Evolutionary conservation across 2,888 invertebrate species (phyloP).

Genomic region (Macrosiphum euphorbiae): DNA sequence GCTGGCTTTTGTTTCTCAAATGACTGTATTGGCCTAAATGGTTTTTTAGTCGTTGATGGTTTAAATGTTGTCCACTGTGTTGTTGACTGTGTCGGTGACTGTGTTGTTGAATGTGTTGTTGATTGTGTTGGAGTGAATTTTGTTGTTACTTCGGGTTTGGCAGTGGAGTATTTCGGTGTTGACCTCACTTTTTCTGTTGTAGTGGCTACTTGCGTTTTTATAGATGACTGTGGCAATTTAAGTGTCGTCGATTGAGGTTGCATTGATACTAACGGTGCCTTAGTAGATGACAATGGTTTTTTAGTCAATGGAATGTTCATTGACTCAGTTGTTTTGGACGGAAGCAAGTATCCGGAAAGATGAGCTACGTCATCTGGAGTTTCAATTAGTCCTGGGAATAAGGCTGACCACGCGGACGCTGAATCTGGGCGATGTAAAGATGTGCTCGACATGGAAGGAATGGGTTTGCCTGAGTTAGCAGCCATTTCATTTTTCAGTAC

Average conservation of each 20-base stretch:
- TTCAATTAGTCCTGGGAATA: slow-evolving; percentile 84
- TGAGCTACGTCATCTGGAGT: slow-evolving; percentile 75
- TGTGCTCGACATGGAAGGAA: slow-evolving; percentile 8
- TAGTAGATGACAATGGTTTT: slow-evolving; percentile 51
- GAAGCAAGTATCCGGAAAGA: slow-evolving; percentile 52
- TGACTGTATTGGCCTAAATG: slow-evolving; percentile 40
- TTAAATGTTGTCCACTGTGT: neutral
- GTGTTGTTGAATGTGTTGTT: neutral
- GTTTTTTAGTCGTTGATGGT: slow-evolving; percentile 41
- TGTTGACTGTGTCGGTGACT: neutral
- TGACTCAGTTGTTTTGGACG: slow-evolving; percentile 37
- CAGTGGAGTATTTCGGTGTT: slow-evolving; percentile 35
- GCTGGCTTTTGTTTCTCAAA: slow-evolving; percentile 58
- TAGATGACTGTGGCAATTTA: slow-evolving; percentile 31
- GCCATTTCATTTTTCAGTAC: slow-evolving; percentile 85
- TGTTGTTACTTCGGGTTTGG: neutral
- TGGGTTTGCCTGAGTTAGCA: slow-evolving; percentile 68
- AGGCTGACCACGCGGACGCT: slow-evolving; percentile 84
- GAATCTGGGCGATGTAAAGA: slow-evolving; percentile 57
- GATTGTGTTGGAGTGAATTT: slow-evolving; percentile 14
- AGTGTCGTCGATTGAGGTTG: slow-evolving; percentile 42
- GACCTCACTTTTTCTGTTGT: slow-evolving; percentile 43
- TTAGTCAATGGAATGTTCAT: neutral
- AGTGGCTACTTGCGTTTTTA: slow-evolving; percentile 24
- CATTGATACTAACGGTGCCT: slow-evolving; percentile 54